Conservation (phyloP, 2,113 vertebrate genomes). For the Pelecanoides urinatrix region DNA sequence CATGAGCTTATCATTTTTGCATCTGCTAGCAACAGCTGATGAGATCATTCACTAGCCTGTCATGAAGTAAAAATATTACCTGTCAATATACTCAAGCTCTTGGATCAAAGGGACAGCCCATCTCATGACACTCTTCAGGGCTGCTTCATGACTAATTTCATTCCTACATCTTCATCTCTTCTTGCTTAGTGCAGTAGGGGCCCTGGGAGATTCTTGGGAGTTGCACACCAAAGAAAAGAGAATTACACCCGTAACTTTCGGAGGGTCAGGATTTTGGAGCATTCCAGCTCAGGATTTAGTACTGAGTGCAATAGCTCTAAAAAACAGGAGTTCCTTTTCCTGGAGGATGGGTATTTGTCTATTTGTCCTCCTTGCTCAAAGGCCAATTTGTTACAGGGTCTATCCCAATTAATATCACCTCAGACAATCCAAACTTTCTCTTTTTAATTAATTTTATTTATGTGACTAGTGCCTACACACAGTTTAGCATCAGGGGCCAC, state of each 20-base stretch:
- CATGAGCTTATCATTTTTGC: background rate
- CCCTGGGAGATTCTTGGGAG: background rate
- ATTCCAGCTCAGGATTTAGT: background rate
- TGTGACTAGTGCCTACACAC: background rate
- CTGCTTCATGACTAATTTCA: background rate
- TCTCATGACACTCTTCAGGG: background rate
- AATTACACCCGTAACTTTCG: background rate
- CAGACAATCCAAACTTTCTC: background rate
- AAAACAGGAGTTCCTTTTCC: background rate
- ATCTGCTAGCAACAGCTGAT: slow-evolving; percentile 13
- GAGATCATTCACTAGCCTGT: background rate
- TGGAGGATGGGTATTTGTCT: background rate
- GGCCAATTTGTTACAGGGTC: background rate
- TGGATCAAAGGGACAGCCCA: background rate
- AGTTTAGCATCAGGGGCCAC: background rate
- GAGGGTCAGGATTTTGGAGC: background rate
- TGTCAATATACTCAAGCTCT: background rate
- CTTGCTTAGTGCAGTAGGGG: background rate
- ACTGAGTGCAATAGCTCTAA: background rate
- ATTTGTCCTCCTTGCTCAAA: background rate
- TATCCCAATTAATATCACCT: background rate
- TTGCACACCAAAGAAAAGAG: background rate
- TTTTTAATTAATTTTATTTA: background rate
- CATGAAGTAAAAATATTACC: background rate
- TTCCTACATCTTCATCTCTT: background rate